phyloP scores from a whole-genome alignment of 2,113 vertebrate species.

The Phyllostomus hastatus region DNA sequence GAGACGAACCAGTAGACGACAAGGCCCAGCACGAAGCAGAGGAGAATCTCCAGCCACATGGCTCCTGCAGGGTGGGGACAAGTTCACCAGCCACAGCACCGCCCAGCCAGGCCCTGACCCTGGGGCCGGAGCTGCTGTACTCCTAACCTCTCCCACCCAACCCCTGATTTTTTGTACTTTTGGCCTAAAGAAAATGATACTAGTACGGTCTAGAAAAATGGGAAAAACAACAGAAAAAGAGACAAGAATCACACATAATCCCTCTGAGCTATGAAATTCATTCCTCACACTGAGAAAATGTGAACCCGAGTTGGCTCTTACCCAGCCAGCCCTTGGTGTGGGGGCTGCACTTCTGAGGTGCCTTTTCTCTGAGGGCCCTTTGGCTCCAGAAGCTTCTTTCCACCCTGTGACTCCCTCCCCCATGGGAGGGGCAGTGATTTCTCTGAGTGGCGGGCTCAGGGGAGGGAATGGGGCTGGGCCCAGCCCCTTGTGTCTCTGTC shows the following conservation, averaged over 20 bases:
- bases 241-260: background rate
- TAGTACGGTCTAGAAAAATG: background rate
- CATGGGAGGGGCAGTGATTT: rapidly evolving
- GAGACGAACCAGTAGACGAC: constrained; percentile 75
- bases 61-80: constrained; percentile 62
- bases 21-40: constrained; percentile 53
- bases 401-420: too few species aligned
- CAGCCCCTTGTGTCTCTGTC: background rate
- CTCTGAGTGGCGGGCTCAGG: background rate
- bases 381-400: background rate
- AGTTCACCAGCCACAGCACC: background rate
- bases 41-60: constrained; percentile 79
- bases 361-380: background rate
- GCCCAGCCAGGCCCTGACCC: background rate
- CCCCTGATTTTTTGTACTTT: background rate
- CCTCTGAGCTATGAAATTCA: background rate
- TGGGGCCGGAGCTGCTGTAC: rapidly evolving
- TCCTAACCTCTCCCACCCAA: background rate
- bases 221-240: background rate
- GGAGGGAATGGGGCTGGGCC: background rate
- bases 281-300: background rate
- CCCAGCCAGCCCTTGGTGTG: background rate
- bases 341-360: background rate
- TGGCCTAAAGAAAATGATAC: background rate
- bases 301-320: background rate